Evolutionary conservation across 2,888 invertebrate species (phyloP).

Genomic region (Heterodera filipjevi): DNA sequence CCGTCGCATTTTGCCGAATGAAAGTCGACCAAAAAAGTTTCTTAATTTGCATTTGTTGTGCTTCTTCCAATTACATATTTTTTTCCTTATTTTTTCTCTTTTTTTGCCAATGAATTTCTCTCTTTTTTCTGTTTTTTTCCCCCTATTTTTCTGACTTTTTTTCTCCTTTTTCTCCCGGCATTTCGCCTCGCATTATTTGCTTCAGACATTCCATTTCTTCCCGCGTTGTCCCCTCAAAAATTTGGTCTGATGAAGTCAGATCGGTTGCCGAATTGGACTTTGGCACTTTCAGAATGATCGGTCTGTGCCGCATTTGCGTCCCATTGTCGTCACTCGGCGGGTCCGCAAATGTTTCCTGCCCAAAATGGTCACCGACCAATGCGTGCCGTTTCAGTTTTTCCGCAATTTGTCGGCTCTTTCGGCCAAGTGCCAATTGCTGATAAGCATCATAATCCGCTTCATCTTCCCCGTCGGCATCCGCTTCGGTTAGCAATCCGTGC

Average conservation of each 20-base stretch:
- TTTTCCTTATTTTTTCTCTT: not conserved
- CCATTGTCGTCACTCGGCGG: not conserved
- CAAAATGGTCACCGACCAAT: too few species aligned
- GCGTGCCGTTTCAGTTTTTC: not conserved
- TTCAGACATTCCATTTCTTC: slow-evolving; percentile 15
- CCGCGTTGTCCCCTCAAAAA: not conserved
- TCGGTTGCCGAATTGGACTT: slow-evolving; percentile 2
- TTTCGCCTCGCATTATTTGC: slow-evolving; percentile 16
- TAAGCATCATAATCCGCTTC: not conserved
- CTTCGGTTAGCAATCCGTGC: not conserved
- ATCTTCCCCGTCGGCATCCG: not conserved
- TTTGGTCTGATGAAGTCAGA: not conserved
- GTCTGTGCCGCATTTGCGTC: too few species aligned
- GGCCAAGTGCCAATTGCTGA: not conserved
- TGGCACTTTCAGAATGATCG: not conserved
- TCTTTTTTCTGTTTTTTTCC: not conserved
- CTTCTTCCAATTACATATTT: not conserved
- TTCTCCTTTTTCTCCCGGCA: not conserved
- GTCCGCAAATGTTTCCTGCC: not conserved
- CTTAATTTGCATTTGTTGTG: not conserved
- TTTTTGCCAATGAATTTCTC: not conserved
- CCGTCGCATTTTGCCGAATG: slow-evolving; percentile 39
- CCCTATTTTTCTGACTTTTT: slow-evolving; percentile 6
- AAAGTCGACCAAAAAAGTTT: slow-evolving; percentile 8
- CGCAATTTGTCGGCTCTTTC: not conserved